phyloP scores from a whole-genome alignment of 2,797 vertebrate genomes.

The Phrynocephalus forsythii region DNA sequence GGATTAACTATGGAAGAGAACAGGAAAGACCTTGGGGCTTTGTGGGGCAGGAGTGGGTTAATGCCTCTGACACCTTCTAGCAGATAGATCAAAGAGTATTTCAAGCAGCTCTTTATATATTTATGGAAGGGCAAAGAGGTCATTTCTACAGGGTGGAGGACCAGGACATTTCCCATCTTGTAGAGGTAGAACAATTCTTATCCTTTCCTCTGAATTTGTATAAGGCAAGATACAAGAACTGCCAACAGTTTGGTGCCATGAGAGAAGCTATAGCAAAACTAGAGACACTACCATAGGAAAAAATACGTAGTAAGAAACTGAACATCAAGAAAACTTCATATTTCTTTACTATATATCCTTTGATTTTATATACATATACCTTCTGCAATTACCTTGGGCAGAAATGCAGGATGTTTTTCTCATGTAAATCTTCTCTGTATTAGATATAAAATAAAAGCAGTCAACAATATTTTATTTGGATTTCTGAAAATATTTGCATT shows the following conservation, averaged over 20 bases:
- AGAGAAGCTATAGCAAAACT: neutral
- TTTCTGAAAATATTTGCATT: neutral
- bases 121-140: neutral
- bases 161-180: neutral
- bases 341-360: neutral
- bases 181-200: neutral
- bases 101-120: neutral
- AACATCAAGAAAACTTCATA: neutral
- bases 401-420: no score
- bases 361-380: neutral
- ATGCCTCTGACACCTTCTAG: neutral
- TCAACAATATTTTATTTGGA: neutral
- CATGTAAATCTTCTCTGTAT: neutral
- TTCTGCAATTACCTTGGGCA: neutral
- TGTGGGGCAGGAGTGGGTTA: neutral
- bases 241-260: neutral
- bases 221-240: neutral
- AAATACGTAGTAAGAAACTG: neutral
- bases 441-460: conserved; percentile 6
- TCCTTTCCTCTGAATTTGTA: neutral
- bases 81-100: neutral
- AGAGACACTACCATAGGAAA: neutral
- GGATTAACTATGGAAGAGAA: neutral
- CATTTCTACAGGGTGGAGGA: neutral
- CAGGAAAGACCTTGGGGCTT: neutral